Evolutionary conservation across 2,888 invertebrate genomes (phyloP), one percentile per base, ranked within the genome.

Genomic region (Apoderus coryli): DNA sequence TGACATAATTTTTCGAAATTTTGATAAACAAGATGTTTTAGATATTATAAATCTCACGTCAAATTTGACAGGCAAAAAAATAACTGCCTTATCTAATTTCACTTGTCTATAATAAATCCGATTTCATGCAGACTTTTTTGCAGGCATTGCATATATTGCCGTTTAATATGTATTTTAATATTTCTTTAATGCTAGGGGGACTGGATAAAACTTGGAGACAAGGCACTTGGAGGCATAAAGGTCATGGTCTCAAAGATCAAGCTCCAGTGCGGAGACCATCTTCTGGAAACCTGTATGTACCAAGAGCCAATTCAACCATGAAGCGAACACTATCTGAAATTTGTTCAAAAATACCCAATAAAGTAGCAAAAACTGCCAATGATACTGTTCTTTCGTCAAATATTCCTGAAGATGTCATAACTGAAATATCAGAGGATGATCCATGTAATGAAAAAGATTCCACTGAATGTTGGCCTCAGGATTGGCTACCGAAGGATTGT

Each of bases 401-500:
- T n/a, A n/a, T n/a, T n/a, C n/a, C n/a, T n/a, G n/a, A n/a, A n/a
- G 33, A 35, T 16, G 37, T 38, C 9, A 27, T 37, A 9, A 32
- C 33, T 12, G 26, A 35, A 3, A 31, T 36, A n/a, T 35, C 36
- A 7, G 41, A 43, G 11, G 19, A 19, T 7, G 19, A 7, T 19
- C n/a, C 19, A 7, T n/a, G 7, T n/a, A n/a, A 7, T 3, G 27
- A 34, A 24, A 19, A 36, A 13, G 35, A 36, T 29, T 73, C 70
- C 45, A 72, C 73, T 1, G 53, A 58, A 7, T 86, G 86, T 48
- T 88, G 86, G 86, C 88, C 88, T 0, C 64, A 71, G 35, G 86
- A 89, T 52, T 90, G 89, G 89, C 55, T 90, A 13, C 73, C 78
- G 0, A 50, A 67, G 22, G 88, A 89, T 50, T 76, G 76, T 46